Conservation (phyloP, 2,113 vertebrate genomes). For the Microcebus ravelobensis region DNA sequence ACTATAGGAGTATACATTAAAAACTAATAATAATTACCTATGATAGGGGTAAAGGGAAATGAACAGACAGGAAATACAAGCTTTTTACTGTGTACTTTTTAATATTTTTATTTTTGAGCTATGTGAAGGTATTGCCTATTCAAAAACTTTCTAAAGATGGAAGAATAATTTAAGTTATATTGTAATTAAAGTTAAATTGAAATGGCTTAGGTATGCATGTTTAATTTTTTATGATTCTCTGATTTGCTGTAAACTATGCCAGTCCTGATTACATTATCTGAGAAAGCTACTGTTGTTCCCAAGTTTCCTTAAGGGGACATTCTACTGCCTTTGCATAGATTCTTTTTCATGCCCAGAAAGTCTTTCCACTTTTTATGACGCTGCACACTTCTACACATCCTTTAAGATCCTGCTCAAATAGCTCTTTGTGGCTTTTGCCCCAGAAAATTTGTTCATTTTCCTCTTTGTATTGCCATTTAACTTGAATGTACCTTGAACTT, state of each 20-base stretch:
- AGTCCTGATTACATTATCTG: neutral
- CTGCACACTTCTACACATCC: neutral
- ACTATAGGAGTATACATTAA: neutral
- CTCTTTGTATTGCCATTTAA: neutral
- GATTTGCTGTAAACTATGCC: neutral
- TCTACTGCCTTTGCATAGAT: neutral
- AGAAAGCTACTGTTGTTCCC: neutral
- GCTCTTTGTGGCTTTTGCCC: neutral
- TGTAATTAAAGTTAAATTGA: conserved; percentile 8
- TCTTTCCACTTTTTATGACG: neutral
- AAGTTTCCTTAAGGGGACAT: neutral
- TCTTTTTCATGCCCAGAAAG: neutral
- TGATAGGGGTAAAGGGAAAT: neutral
- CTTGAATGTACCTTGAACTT: neutral
- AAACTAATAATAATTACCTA: neutral
- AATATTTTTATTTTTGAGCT: neutral
- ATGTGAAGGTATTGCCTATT: neutral
- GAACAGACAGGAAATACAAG: neutral
- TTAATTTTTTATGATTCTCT: neutral
- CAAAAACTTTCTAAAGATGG: neutral
- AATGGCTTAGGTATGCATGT: neutral
- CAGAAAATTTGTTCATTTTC: neutral
- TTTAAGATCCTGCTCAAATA: neutral
- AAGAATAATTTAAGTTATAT: neutral
- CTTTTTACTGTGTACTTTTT: neutral